A percentile compares a stretch with the other conserved stretches of the same genome.
Evolutionary conservation across 2,888 invertebrate genomes (phyloP).

Genomic region (Acleris emargana): DNA sequence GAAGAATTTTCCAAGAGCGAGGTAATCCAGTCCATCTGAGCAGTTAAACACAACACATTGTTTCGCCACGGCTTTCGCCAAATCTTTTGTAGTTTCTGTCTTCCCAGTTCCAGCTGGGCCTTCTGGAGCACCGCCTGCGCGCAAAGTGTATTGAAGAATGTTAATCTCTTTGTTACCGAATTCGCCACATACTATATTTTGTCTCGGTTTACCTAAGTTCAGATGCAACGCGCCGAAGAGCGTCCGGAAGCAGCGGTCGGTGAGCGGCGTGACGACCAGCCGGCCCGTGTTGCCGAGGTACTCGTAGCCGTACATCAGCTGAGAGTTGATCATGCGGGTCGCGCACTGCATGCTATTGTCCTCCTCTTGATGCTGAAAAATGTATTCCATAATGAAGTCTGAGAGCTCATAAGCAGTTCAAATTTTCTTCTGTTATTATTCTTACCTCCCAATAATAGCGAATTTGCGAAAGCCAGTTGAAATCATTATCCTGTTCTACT

Average conservation of each 20-base stretch:
- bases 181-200: neutral
- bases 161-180: neutral
- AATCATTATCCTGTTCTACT: conserved; percentile 90
- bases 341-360: conserved; percentile 77
- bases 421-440: neutral
- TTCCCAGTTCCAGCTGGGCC: conserved; percentile 94
- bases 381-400: neutral
- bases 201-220: conserved; percentile 85
- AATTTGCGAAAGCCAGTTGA: conserved; percentile 92
- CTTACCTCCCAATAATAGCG: conserved; percentile 93
- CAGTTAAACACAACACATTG: conserved; percentile 99
- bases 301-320: conserved; percentile 95
- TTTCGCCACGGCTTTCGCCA: conserved; percentile 97
- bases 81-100: conserved; percentile 97
- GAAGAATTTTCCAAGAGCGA: conserved; percentile 96
- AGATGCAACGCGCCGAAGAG: conserved; percentile 95
- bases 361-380: conserved; percentile 76
- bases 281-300: conserved; percentile 95
- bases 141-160: too few relatives aligned
- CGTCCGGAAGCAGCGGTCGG: conserved; percentile 96
- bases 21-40: conserved; percentile 96
- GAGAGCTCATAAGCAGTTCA: neutral
- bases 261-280: conserved; percentile 96
- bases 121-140: conserved; percentile 90
- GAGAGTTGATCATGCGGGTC: conserved; percentile 95